Percentiles rank a stretch among this genome's conserved stretches.
These are phyloP conservation scores for Drosophila punjabiensis DNA, from an alignment of 1,140 invertebrate species.

Conservation along the genomic window DNA sequence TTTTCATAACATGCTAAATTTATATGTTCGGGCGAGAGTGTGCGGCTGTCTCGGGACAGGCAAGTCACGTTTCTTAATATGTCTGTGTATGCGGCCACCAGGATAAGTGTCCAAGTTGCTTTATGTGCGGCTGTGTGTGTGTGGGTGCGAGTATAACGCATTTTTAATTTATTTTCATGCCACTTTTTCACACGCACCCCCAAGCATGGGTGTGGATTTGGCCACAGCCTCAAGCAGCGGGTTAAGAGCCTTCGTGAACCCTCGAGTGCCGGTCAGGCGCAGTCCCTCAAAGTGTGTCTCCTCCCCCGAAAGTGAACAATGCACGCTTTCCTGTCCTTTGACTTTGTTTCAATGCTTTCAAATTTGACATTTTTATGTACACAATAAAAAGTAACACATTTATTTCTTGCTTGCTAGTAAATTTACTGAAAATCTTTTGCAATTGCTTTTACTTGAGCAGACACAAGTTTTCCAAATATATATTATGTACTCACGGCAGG, in stretches of 20 bases:
- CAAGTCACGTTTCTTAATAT: constrained; percentile 82
- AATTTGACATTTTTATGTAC: not conserved
- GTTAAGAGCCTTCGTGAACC: constrained; percentile 72
- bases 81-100: constrained; percentile 44
- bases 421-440: not conserved
- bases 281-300: not conserved
- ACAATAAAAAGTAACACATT: no score
- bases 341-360: constrained; percentile 4
- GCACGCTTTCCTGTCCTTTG: constrained; percentile 8
- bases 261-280: constrained; percentile 53
- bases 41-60: constrained; percentile 35
- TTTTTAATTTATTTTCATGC: constrained; percentile 80
- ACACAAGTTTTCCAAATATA: no score
- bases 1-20: constrained; percentile 81
- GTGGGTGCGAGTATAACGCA: constrained; percentile 63
- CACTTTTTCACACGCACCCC: constrained; percentile 16
- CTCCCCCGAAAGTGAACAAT: constrained; percentile 15
- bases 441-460: not conserved
- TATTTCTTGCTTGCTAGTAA: not conserved
- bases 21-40: not conserved
- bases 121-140: constrained; percentile 8
- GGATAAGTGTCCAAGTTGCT: constrained; percentile 43
- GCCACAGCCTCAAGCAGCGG: constrained; percentile 66
- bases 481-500: not conserved
- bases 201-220: constrained; percentile 38